phyloP scores from a whole-genome alignment of 2,797 vertebrate species.

The Vespertilio murinus region DNA sequence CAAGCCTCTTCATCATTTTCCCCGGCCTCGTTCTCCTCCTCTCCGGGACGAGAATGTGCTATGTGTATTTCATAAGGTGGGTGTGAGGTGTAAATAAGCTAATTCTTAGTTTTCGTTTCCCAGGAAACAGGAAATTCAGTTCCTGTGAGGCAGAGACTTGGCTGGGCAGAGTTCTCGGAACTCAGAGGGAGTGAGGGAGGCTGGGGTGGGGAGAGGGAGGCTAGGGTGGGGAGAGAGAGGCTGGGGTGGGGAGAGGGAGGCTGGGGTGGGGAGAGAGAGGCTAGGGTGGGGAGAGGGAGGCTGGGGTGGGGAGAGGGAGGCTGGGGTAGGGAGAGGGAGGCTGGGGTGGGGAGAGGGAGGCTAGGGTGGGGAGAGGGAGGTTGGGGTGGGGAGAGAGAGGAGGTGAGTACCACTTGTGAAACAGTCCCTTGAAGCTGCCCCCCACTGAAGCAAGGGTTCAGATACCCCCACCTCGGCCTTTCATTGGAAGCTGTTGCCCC shows the following conservation, averaged over 20 bases:
- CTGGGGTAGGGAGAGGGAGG: not conserved
- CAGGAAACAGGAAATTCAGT: not conserved
- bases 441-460: not conserved
- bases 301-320: not conserved
- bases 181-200: not conserved
- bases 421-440: not conserved
- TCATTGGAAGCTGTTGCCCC: not conserved
- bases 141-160: not conserved
- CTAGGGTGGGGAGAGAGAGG: not conserved
- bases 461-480: too few relatives aligned
- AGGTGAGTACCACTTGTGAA: too few relatives aligned
- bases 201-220: not conserved
- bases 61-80: not conserved
- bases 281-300: not conserved
- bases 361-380: too few relatives aligned
- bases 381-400: too few relatives aligned
- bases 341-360: not conserved
- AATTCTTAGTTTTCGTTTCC: not conserved
- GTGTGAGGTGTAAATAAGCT: not conserved
- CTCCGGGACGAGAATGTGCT: not conserved
- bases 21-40: too few relatives aligned
- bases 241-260: not conserved
- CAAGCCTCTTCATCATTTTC: too few relatives aligned
- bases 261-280: not conserved
- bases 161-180: not conserved